Conservation (phyloP, 64 coral and sea anemone genomes). For the Dendrophyllia cribrosa region DNA sequence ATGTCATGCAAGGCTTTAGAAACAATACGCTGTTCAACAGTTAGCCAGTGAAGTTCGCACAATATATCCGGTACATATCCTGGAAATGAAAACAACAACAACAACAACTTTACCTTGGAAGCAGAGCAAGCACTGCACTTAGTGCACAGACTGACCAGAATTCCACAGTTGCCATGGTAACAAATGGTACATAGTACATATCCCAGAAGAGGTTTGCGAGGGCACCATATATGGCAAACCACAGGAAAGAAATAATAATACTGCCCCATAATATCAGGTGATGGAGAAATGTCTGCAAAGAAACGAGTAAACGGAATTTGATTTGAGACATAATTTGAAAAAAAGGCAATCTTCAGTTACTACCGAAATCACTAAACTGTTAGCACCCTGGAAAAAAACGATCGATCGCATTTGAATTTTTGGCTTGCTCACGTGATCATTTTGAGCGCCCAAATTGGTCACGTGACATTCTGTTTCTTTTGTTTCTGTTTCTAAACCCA, state of each 20-base stretch:
- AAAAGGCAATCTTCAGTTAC: not conserved
- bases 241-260: conserved; percentile 70
- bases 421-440: too few species aligned
- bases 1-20: too few species aligned
- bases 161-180: conserved; percentile 79
- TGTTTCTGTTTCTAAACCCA: too few species aligned
- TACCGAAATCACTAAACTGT: not conserved
- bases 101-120: conserved; percentile 73
- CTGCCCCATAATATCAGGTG: conserved; percentile 89
- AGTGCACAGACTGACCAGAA: conserved; percentile 88
- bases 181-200: conserved; percentile 83
- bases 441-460: too few species aligned
- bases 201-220: conserved; percentile 45
- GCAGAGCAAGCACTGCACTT: conserved; percentile 70
- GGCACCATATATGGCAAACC: conserved; percentile 58
- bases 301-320: not conserved
- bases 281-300: conserved; percentile 73
- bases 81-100: not conserved
- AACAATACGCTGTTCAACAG: too few species aligned
- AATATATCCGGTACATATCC: not conserved
- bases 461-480: too few species aligned
- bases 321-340: not conserved
- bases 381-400: too few species aligned
- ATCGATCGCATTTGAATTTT: too few species aligned
- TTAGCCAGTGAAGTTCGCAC: too few species aligned